Conservation (phyloP, 2,888 invertebrate genomes). For the Apoderus coryli region DNA sequence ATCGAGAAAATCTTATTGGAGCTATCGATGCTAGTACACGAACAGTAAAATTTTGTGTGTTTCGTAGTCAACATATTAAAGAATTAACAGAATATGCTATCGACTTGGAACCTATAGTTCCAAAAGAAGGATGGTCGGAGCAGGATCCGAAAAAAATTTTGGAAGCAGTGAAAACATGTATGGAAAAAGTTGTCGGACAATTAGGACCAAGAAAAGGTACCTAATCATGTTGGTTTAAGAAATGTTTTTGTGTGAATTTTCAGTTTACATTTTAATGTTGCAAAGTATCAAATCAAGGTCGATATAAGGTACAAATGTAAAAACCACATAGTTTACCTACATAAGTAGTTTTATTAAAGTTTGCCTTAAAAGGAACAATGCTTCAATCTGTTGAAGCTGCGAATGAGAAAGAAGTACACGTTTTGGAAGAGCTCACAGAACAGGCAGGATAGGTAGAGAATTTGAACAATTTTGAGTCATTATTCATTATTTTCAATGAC, state of each 20-base stretch:
- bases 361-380: too few species aligned
- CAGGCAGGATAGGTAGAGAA: too few species aligned
- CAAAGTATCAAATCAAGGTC: too few species aligned
- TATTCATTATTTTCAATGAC: too few species aligned
- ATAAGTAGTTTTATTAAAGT: too few species aligned
- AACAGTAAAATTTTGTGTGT: slow-evolving; percentile 51
- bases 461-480: too few species aligned
- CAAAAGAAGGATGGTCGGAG: slow-evolving; percentile 88
- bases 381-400: too few species aligned
- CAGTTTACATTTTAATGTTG: slow-evolving; percentile 1
- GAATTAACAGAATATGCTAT: slow-evolving; percentile 69
- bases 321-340: too few species aligned
- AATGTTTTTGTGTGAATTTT: neutral
- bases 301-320: too few species aligned
- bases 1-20: slow-evolving; percentile 46
- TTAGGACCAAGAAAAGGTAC: slow-evolving; percentile 33
- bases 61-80: slow-evolving; percentile 59
- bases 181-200: slow-evolving; percentile 56
- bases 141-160: slow-evolving; percentile 81
- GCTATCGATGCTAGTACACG: slow-evolving; percentile 96
- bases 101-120: slow-evolving; percentile 47
- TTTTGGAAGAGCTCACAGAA: too few species aligned
- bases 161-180: slow-evolving; percentile 62
- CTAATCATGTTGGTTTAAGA: neutral
- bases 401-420: too few species aligned